Base-by-base conservation (phyloP, 2,113 vertebrate species). In the Rallus limicola region DNA sequence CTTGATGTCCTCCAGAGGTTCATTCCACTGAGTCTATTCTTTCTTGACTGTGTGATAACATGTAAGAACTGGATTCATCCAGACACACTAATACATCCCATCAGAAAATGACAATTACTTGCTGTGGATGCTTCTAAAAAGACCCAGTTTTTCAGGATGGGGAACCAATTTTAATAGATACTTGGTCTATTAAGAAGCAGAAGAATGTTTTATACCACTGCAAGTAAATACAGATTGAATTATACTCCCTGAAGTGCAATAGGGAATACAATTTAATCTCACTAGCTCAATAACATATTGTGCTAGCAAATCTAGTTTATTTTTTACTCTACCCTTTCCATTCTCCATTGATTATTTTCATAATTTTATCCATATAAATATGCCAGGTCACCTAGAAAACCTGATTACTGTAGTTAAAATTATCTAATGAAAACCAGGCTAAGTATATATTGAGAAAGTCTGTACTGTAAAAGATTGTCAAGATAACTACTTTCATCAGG, bases 311-410 rank as follows among this genome's bases (percentile, higher is more conserved):
- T 96, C 69, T 87, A 85, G 78, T 96, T 97, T 97, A 85, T 82
- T 94, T 93, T 97, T 96, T 76, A 71, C 84, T 91, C 63, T 65
- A 62, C 77, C 95, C 72, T 75, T 96, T 90, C 88, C 72, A 86
- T 96, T 95, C 86, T 92, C 80, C 86, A 93, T 77, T 91, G 94
- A 97, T 96, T 94, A 96, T 97, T 98, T 97, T 95, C 91, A 97
- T 94, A 75, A 93, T 95, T 93, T 71, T 78, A 70, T 46, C 78
- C 76, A 77, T 71, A 93, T 58, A 96, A 96, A 96, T 96, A 96
- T 92, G 91, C 92, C 81, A 94, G 78, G 38, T 95, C 76, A 86
- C 82, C 79, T 82, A 90, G 70, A 86, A 96, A 96, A 95, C 81
- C 82, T 77, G 87, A 97, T 97, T 97, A 92, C 42, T 79, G 63